Conservation (phyloP, 2,113 vertebrate species). For the Corythornis vintsioides region DNA sequence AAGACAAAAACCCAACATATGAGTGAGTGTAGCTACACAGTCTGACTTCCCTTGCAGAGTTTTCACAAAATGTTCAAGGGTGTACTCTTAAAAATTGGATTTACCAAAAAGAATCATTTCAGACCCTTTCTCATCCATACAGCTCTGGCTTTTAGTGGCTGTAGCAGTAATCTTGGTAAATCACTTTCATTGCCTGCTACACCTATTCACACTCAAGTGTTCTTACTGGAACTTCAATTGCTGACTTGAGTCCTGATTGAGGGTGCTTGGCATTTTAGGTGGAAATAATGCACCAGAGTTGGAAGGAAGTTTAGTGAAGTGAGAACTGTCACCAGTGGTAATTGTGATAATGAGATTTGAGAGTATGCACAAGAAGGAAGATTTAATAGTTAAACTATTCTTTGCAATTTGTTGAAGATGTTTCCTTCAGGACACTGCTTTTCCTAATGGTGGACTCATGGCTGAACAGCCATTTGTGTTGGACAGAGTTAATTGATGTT, state of each 20-base stretch:
- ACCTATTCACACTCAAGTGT: neutral
- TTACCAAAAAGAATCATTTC: constrained; percentile 2
- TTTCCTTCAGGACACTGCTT: neutral
- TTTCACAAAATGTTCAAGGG: neutral
- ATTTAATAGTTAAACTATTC: neutral
- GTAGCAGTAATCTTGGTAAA: neutral
- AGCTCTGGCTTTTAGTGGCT: constrained; percentile 17
- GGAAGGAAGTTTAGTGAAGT: neutral
- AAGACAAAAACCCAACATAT: neutral
- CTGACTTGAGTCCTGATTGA: neutral
- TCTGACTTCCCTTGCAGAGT: neutral
- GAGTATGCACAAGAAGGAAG: neutral
- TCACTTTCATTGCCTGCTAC: neutral
- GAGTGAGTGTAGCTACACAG: neutral
- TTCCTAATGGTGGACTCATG: neutral
- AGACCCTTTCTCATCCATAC: neutral
- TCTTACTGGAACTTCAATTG: neutral
- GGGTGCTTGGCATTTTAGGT: neutral
- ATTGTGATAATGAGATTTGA: neutral
- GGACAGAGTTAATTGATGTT: neutral
- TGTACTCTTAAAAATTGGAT: constrained; percentile 8
- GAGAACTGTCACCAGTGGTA: neutral
- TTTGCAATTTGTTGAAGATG: neutral
- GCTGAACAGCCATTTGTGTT: neutral
- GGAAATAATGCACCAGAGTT: neutral